These are phyloP conservation scores for Spinibarbus caldwelli DNA, from an alignment of 2,797 vertebrate genomes.

Conservation along the genomic window DNA sequence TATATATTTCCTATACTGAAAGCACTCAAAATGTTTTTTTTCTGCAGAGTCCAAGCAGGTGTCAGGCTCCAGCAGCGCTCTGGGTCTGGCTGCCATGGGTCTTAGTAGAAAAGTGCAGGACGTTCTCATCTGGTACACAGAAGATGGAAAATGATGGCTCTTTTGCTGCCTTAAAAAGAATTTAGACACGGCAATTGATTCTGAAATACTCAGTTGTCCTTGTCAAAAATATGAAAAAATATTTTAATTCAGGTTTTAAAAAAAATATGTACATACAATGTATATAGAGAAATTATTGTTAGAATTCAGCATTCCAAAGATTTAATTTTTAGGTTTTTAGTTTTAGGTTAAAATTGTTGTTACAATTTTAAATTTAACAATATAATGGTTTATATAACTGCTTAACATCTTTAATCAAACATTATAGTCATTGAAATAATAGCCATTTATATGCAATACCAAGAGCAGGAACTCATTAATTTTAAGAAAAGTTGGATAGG, in stretches of 20 bases:
- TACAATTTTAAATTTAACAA: neutral
- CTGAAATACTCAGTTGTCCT: neutral
- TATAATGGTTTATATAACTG: neutral
- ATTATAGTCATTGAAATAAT: neutral
- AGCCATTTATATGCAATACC: neutral
- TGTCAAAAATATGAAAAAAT: constrained; percentile 9
- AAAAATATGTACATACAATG: constrained; percentile 29
- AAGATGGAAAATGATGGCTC: constrained; percentile 60
- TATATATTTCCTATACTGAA: neutral
- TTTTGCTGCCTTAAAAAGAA: neutral
- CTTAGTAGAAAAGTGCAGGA: constrained; percentile 76
- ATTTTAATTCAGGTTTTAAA: constrained; percentile 21
- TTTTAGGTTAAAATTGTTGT: no score
- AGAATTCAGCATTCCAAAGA: neutral
- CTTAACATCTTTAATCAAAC: neutral
- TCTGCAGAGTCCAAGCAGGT: constrained; percentile 72
- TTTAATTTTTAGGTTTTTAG: neutral
- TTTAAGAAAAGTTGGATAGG: neutral
- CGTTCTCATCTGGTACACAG: constrained; percentile 81
- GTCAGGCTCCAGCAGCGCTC: constrained; percentile 69
- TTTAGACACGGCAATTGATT: neutral
- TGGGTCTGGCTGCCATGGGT: constrained; percentile 79
- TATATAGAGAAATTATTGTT: constrained; percentile 22
- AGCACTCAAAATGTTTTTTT: constrained; percentile 11
- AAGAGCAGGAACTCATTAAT: neutral